Base-by-base conservation (phyloP, 1,140 invertebrate genomes). In the Nebria ingens region DNA sequence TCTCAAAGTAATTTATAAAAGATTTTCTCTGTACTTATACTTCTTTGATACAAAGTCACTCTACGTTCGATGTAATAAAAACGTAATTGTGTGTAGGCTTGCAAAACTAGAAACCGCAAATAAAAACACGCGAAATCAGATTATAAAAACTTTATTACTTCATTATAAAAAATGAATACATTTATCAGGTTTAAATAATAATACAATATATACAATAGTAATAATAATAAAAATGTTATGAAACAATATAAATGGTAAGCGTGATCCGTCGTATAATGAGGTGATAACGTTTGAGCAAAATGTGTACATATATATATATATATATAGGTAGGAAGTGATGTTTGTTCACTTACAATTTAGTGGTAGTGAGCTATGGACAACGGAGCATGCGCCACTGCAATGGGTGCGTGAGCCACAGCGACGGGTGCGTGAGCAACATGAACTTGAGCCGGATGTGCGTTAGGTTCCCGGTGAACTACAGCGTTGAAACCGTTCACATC, bases 301-400 rank as follows among this genome's bases (percentile, higher is more conserved):
- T 49, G 29, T 54, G 34, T 49, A 45, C 21, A 42, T 20, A 19
- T 17, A 38, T 34, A n/a, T 42, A 29, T 20, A 56, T 29, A 52
- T 52, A 15, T 25, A 52, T 12, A 29, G 25, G 60, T 73, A 73
- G 71, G 15, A 70, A n/a, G 25, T 34, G 25, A 34, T 6, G n/a
- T 6, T 34, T 34, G 25, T 34, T 9, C 25, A n/a, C 25, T 34
- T 34, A 34, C 72, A 52, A 69, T 66, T 2, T 67, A 63, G 57
- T 74, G 70, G 53, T 74, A 73, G 49, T 68, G 61, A 23, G 64
- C 60, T 45, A 71, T 61, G 2, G 73, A 75, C 0, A 66, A 59
- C 0, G 68, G 60, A 9, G 66, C 64, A 49, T 63, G 62, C 12
- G 60, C 59, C n/a, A 60, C 58, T 21, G 62, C 62, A n/a, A 57